Conservation (phyloP, 1,140 invertebrate genomes). For the Macrosteles quadrilineatus region DNA sequence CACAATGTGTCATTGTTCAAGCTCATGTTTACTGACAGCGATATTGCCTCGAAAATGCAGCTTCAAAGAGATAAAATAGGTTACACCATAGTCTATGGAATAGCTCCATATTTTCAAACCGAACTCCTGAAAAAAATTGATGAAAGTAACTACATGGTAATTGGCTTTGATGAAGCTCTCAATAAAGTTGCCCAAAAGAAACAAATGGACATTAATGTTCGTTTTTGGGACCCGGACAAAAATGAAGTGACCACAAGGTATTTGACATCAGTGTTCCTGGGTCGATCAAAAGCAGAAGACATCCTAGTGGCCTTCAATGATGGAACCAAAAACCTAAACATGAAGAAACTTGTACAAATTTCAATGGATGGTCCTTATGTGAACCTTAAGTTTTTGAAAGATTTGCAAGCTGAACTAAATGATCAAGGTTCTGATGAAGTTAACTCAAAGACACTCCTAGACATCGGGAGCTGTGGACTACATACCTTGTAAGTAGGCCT, state of each 20-base stretch:
- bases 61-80: not conserved
- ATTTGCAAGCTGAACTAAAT: not conserved
- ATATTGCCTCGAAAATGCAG: not conserved
- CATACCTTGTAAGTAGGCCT: too few relatives aligned
- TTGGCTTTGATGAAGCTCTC: not conserved
- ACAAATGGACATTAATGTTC: not conserved
- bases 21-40: not conserved
- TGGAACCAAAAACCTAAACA: not conserved
- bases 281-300: not conserved
- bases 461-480: not conserved
- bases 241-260: not conserved
- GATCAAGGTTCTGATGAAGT: not conserved
- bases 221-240: not conserved
- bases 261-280: not conserved
- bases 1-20: not conserved
- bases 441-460: not conserved
- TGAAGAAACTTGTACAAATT: not conserved
- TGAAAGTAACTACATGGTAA: not conserved
- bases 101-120: not conserved
- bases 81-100: not conserved
- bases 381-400: not conserved
- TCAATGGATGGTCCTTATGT: not conserved
- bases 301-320: not conserved
- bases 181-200: not conserved
- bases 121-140: not conserved